These are phyloP conservation scores for Basileuterus tristriatus DNA, from an alignment of 2,797 vertebrate species.

Conservation along the genomic window DNA sequence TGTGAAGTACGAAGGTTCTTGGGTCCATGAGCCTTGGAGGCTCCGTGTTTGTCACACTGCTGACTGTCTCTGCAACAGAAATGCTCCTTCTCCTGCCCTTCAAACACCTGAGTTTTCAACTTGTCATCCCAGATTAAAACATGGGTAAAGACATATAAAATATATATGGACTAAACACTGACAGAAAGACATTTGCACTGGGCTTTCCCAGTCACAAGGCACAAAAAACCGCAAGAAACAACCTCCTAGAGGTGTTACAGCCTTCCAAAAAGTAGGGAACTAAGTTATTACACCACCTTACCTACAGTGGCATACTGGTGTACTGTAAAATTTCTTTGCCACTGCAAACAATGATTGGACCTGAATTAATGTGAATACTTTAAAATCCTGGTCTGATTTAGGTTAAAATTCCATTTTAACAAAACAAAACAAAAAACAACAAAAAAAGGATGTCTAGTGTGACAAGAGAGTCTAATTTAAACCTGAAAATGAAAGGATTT, in stretches of 20 bases:
- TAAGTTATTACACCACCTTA: neutral
- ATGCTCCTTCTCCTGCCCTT: neutral
- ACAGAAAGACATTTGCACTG: neutral
- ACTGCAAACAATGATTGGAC: neutral
- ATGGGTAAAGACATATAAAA: accelerated
- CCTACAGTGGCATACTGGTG: neutral
- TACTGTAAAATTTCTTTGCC: neutral
- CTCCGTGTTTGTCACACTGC: neutral
- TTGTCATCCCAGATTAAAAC: neutral
- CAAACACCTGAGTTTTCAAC: neutral
- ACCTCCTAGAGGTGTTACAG: accelerated
- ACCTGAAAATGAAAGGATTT: too few relatives aligned
- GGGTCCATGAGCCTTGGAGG: neutral
- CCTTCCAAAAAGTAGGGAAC: neutral
- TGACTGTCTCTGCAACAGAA: neutral
- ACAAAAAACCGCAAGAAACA: neutral
- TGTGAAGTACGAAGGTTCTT: neutral
- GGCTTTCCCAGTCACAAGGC: neutral
- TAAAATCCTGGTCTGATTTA: neutral
- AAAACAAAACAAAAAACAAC: neutral
- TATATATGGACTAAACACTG: neutral
- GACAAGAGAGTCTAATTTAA: neutral
- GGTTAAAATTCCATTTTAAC: neutral
- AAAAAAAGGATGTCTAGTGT: neutral
- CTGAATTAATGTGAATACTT: neutral